These are phyloP conservation scores for Barypeithes pellucidus DNA, from an alignment of 2,888 invertebrate species.

Conservation along the genomic window DNA sequence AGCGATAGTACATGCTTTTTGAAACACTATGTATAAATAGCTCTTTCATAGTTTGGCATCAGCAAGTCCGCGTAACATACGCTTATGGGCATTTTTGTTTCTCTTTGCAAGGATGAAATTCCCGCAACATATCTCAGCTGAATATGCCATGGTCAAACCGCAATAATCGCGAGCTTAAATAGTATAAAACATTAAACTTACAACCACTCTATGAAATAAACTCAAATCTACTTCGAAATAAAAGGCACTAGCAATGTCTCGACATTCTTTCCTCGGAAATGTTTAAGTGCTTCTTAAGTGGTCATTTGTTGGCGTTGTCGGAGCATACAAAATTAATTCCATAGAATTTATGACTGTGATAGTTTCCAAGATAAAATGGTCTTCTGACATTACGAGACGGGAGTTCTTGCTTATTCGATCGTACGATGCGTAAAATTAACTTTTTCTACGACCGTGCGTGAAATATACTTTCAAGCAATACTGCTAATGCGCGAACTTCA, in stretches of 20 bases:
- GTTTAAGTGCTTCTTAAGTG: constrained; percentile 21
- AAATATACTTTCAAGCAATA: too few relatives aligned
- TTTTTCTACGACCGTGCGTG: too few relatives aligned
- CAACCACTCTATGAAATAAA: constrained; percentile 20
- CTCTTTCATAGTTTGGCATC: too few relatives aligned
- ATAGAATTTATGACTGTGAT: constrained; percentile 38
- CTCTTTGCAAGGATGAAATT: not conserved
- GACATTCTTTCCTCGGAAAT: constrained; percentile 23
- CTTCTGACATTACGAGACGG: constrained; percentile 17
- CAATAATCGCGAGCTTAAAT: not conserved
- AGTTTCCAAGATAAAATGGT: constrained; percentile 26
- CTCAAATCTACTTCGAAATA: constrained; percentile 18
- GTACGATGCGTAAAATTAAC: too few relatives aligned
- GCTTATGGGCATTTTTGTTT: not conserved
- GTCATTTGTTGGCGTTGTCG: constrained; percentile 20
- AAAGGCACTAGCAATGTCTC: constrained; percentile 11
- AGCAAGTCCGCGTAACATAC: too few relatives aligned
- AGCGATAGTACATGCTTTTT: too few relatives aligned
- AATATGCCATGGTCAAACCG: not conserved
- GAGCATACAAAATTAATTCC: constrained; percentile 30
- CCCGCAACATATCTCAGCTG: not conserved
- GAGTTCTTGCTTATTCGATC: not conserved
- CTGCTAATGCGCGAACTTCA: too few relatives aligned
- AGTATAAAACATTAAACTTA: constrained; percentile 1
- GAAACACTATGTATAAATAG: not conserved